Conservation (phyloP, 2,113 vertebrate genomes). For the Euleptes europaea region DNA sequence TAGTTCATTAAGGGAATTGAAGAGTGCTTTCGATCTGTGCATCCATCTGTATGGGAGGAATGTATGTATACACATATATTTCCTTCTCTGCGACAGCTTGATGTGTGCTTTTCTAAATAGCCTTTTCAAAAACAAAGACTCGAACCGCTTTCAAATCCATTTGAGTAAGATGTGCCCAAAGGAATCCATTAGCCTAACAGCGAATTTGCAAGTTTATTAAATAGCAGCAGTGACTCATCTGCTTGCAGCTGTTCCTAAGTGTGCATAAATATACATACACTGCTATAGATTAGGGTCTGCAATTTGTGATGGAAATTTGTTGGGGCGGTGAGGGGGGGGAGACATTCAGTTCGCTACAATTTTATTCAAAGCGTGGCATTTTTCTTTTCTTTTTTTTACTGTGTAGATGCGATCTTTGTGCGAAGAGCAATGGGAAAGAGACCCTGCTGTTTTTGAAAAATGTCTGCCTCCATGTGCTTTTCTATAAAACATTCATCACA, state of each 20-base stretch:
- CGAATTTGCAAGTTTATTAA: constrained; percentile 52
- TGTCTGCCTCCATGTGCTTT: constrained; percentile 27
- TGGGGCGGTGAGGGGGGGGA: not conserved
- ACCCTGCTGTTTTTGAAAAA: constrained; percentile 25
- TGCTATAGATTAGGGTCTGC: constrained; percentile 30
- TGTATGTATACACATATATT: not conserved
- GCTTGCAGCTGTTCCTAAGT: constrained; percentile 47
- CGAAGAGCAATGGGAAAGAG: constrained; percentile 44
- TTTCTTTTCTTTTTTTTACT: constrained; percentile 12
- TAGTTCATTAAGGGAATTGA: not conserved
- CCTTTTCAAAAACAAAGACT: constrained; percentile 12
- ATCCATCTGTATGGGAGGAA: not conserved
- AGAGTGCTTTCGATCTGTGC: not conserved
- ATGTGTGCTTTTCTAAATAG: constrained; percentile 16
- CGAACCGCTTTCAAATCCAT: constrained; percentile 18
- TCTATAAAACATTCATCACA: constrained; percentile 32
- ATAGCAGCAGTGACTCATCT: constrained; percentile 44
- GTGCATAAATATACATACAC: constrained; percentile 41
- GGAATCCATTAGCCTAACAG: constrained; percentile 11
- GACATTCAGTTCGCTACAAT: not conserved
- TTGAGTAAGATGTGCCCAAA: constrained; percentile 27
- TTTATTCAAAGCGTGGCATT: constrained; percentile 12
- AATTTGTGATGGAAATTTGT: constrained; percentile 4
- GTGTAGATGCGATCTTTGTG: constrained; percentile 13
- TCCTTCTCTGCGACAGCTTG: not conserved